phyloP scores from a whole-genome alignment of 2,888 invertebrate genomes.

The Ormyrus labotus region DNA sequence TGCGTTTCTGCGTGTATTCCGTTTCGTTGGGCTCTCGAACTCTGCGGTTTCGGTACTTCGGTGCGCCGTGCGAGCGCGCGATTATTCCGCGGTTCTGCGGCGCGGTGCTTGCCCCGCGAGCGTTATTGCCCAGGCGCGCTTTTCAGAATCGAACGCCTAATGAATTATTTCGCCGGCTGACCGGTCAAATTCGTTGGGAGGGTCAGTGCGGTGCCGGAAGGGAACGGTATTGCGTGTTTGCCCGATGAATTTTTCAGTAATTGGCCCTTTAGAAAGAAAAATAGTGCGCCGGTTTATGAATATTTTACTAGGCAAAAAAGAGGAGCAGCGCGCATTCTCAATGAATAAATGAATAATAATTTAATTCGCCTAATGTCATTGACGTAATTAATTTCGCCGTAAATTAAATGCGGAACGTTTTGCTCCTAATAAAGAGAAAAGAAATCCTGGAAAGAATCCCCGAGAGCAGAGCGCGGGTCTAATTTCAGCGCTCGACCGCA shows the following conservation, averaged over 20 bases:
- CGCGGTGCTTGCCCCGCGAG: conserved; percentile 7
- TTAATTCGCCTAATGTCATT: too few species aligned
- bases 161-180: too few species aligned
- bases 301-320: not conserved
- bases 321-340: too few species aligned
- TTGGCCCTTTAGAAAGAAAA: not conserved
- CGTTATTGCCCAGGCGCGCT: conserved; percentile 62
- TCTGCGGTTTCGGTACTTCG: conserved; percentile 50
- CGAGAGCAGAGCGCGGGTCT: not conserved
- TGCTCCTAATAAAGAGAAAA: too few species aligned
- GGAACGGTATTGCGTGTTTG: conserved; percentile 60
- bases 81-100: conserved; percentile 29
- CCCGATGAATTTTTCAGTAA: not conserved
- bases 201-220: conserved; percentile 54
- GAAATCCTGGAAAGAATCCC: too few species aligned
- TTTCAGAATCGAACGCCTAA: conserved; percentile 56
- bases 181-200: too few species aligned
- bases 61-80: not conserved
- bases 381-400: conserved; percentile 1
- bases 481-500: not conserved
- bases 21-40: conserved; percentile 44
- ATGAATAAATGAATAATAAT: too few species aligned
- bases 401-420: too few species aligned
- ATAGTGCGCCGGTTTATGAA: not conserved
- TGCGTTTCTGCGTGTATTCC: conserved; percentile 58